A percentile compares a stretch with the other conserved stretches of the same genome.
These are phyloP conservation scores for Rhimphoctona megacephalus DNA, from an alignment of 2,888 invertebrate genomes.

Conservation along the genomic window DNA sequence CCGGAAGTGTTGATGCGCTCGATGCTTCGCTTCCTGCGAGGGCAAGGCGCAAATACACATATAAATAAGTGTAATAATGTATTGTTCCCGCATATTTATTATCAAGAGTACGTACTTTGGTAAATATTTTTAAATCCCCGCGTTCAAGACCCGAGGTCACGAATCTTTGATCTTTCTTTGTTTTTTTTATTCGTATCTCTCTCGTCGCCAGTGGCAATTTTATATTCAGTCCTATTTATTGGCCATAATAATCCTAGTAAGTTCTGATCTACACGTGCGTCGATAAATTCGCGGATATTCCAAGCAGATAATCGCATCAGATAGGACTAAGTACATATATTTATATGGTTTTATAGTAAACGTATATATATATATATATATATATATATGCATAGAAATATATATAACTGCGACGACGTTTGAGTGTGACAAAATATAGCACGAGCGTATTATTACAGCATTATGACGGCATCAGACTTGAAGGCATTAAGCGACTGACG, in stretches of 20 bases:
- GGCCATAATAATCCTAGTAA: constrained; percentile 17
- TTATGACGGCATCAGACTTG: constrained; percentile 36
- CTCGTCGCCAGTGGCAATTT: background rate
- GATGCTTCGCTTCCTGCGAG: constrained; percentile 78
- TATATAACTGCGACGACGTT: background rate
- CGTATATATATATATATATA: background rate
- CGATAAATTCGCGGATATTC: constrained; percentile 33
- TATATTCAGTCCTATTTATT: constrained; percentile 3
- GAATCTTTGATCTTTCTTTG: background rate
- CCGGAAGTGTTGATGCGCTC: constrained; percentile 80
- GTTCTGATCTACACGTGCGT: background rate
- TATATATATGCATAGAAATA: background rate
- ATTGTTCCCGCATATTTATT: background rate
- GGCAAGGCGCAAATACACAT: constrained; percentile 27
- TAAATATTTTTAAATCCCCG: background rate
- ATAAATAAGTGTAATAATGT: background rate
- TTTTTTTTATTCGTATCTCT: background rate
- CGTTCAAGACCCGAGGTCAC: background rate
- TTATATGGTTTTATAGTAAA: background rate
- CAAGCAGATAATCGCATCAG: constrained; percentile 19
- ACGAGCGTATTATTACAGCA: constrained; percentile 43
- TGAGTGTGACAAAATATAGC: background rate
- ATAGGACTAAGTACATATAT: background rate
- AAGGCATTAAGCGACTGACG: constrained; percentile 28
- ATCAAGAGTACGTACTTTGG: background rate